Percentiles rank a stretch among this genome's conserved stretches.
Conservation (phyloP, 2,113 vertebrate species). For the Salvator merianae region DNA sequence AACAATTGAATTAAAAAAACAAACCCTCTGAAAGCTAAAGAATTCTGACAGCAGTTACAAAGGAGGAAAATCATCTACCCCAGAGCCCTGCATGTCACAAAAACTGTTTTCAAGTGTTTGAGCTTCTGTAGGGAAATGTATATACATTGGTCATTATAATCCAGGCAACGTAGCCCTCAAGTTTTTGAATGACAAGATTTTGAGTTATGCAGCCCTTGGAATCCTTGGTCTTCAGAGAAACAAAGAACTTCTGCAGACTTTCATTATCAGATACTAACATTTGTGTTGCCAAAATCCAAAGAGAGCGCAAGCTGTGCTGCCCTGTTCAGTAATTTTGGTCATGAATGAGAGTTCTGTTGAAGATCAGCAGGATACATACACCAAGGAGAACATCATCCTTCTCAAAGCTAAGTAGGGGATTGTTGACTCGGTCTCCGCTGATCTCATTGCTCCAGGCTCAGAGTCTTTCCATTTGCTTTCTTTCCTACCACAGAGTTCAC, state of each 20-base stretch:
- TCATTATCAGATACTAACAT: constrained; percentile 52
- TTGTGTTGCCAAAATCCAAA: constrained; percentile 64
- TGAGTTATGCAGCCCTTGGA: constrained; percentile 28
- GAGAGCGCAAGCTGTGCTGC: constrained; percentile 71
- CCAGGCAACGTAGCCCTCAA: constrained; percentile 17
- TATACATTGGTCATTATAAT: constrained; percentile 56
- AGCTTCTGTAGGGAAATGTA: constrained; percentile 62
- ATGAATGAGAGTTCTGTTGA: constrained; percentile 71
- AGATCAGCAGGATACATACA: constrained; percentile 68
- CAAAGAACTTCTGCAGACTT: constrained; percentile 49
- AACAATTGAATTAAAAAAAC: background rate
- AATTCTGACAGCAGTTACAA: constrained; percentile 34
- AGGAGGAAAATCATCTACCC: constrained; percentile 65
- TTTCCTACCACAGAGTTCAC: constrained; percentile 69
- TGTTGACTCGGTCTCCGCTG: constrained; percentile 48
- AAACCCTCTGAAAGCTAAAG: background rate
- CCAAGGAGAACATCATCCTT: constrained; percentile 69
- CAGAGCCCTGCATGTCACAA: constrained; percentile 20
- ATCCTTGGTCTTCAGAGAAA: constrained; percentile 47
- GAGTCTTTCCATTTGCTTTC: constrained; percentile 43
- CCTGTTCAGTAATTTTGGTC: constrained; percentile 66
- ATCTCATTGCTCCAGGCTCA: constrained; percentile 43
- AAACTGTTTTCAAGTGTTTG: constrained; percentile 54
- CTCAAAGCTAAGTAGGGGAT: constrained; percentile 72
- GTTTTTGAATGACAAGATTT: constrained; percentile 37